Evolutionary conservation across 2,888 invertebrate genomes (phyloP).

Genomic region (Entomobrya multifasciata): DNA sequence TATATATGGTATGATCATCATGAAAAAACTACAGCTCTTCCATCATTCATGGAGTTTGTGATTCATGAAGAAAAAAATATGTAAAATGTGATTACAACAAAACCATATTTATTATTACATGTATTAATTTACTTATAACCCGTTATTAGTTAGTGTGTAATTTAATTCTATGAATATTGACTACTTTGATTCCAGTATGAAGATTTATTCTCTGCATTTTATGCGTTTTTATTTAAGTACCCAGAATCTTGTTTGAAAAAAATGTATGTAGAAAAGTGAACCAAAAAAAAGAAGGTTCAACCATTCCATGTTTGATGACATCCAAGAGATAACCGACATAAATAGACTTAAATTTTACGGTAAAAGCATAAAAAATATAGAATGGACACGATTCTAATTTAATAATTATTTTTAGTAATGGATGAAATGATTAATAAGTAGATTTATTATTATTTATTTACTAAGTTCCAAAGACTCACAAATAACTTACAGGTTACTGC

Average conservation of each 20-base stretch:
- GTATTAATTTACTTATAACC: no score
- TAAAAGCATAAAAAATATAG: not conserved
- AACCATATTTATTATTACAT: no score
- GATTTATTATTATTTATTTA: conserved; percentile 41
- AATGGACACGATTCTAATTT: conserved; percentile 7
- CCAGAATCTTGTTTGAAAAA: conserved; percentile 19
- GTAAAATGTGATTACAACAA: conserved; percentile 49
- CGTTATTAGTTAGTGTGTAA: no score
- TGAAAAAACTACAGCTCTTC: not conserved
- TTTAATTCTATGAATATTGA: not conserved
- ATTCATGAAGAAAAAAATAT: conserved; percentile 38
- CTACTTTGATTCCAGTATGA: conserved; percentile 1
- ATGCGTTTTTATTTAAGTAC: conserved; percentile 3
- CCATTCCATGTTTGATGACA: conserved; percentile 71
- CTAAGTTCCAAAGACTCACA: conserved; percentile 67
- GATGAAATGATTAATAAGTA: conserved; percentile 23
- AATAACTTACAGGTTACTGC: conserved; percentile 59
- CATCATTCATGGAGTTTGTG: not conserved
- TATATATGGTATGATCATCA: not conserved
- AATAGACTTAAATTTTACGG: conserved; percentile 44
- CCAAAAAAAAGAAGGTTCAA: conserved; percentile 48
- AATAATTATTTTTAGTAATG: conserved; percentile 48
- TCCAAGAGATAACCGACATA: conserved; percentile 54
- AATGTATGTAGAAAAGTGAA: conserved; percentile 2
- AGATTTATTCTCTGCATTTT: conserved; percentile 7